A percentile compares a stretch with the other conserved stretches of the same genome.
These are phyloP conservation scores for Dendrocincla fuliginosa DNA, from an alignment of 2,797 vertebrate species.

Conservation along the genomic window DNA sequence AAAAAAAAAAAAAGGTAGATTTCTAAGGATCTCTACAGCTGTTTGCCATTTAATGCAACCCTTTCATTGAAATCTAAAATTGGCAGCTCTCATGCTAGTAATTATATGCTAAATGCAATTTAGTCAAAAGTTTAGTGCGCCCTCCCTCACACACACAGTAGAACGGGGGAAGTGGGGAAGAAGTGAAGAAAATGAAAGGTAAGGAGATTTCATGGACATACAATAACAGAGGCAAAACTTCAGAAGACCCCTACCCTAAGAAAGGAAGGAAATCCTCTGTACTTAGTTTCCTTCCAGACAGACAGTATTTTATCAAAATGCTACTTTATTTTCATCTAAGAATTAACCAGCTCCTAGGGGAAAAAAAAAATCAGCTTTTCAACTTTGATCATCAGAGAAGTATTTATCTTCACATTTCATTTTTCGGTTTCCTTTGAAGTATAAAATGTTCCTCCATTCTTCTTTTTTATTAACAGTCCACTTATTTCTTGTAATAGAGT, in stretches of 20 bases:
- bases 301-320: not conserved
- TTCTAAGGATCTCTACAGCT: not conserved
- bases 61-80: not conserved
- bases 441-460: not conserved
- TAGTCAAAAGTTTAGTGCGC: not conserved
- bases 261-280: not conserved
- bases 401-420: not conserved
- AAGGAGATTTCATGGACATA: not conserved
- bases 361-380: not conserved
- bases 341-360: not conserved
- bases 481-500: not conserved
- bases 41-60: not conserved
- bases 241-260: not conserved
- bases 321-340: not conserved
- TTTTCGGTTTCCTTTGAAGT: not conserved
- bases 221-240: not conserved
- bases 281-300: not conserved
- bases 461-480: not conserved
- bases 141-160: rapidly evolving
- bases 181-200: not conserved
- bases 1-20: not conserved
- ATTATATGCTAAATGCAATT: conserved; percentile 1
- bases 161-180: not conserved
- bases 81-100: not conserved
- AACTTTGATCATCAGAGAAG: not conserved